Evolutionary conservation across 2,888 invertebrate genomes (phyloP).

Genomic region (Patella depressa): DNA sequence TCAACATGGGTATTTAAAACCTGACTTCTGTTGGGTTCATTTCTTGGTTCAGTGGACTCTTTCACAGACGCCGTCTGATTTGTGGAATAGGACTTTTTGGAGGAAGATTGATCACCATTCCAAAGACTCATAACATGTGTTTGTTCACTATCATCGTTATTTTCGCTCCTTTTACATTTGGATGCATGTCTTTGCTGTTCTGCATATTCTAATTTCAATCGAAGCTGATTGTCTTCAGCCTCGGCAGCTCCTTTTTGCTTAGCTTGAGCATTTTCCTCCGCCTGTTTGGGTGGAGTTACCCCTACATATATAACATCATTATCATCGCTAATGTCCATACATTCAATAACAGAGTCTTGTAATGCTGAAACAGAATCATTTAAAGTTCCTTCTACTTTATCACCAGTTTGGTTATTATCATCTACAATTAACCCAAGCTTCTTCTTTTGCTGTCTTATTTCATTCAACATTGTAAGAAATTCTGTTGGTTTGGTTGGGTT

Average conservation of each 20-base stretch:
- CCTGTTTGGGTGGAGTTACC: neutral
- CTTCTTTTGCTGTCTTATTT: constrained; percentile 23
- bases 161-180: too few species aligned
- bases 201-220: too few species aligned
- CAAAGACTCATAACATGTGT: neutral
- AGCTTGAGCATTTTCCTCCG: too few species aligned
- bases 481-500: constrained; percentile 47
- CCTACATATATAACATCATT: neutral
- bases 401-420: constrained; percentile 19
- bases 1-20: too few species aligned
- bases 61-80: too few species aligned
- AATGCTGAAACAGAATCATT: neutral
- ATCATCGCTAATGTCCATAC: too few species aligned
- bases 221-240: too few species aligned
- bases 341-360: neutral
- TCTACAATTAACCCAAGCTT: constrained; percentile 12
- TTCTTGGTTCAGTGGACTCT: too few species aligned
- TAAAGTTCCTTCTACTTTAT: neutral
- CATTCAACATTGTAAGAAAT: constrained; percentile 45
- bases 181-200: too few species aligned
- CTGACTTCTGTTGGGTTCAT: too few species aligned
- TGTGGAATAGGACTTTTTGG: too few species aligned
- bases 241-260: too few species aligned
- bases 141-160: neutral
- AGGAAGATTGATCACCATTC: neutral